A percentile compares a stretch with the other conserved stretches of the same genome.
phyloP scores from a whole-genome alignment of 2,113 vertebrate genomes.

The Melanotaenia duboulayi region DNA sequence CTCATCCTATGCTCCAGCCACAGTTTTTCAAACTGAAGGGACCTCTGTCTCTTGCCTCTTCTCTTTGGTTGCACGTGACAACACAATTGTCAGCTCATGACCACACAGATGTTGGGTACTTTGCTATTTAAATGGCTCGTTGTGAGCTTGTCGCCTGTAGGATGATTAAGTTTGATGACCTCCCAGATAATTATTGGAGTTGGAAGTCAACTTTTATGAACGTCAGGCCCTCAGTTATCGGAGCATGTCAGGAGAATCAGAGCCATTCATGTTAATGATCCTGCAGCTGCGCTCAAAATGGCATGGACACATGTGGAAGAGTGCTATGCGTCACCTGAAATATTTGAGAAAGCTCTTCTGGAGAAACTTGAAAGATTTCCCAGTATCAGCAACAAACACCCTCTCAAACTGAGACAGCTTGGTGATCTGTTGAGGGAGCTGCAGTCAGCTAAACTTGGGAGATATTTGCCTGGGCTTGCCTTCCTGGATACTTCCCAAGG shows the following conservation, averaged over 20 bases:
- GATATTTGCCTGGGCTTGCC: neutral
- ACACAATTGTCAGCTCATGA: too few relatives aligned
- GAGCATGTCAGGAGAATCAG: neutral
- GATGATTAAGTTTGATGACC: neutral
- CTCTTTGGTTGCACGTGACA: too few relatives aligned
- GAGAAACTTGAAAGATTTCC: neutral
- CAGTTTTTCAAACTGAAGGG: neutral
- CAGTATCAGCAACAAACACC: neutral
- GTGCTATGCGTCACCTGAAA: neutral
- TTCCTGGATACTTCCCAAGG: neutral
- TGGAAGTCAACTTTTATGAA: neutral
- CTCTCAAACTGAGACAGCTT: neutral
- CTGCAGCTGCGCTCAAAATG: neutral
- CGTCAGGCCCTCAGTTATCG: neutral
- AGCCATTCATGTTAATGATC: neutral
- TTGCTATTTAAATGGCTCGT: neutral
- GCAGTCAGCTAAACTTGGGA: neutral
- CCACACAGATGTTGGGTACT: neutral
- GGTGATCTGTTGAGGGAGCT: neutral
- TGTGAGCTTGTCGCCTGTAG: neutral
- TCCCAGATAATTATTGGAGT: neutral
- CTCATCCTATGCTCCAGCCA: too few relatives aligned
- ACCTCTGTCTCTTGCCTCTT: rapidly evolving
- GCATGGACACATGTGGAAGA: neutral
- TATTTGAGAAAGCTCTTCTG: neutral